Evolutionary conservation across 1,140 invertebrate genomes (phyloP), one percentile per base, ranked within the genome.

Genomic region (Drosophila bipectinata): DNA sequence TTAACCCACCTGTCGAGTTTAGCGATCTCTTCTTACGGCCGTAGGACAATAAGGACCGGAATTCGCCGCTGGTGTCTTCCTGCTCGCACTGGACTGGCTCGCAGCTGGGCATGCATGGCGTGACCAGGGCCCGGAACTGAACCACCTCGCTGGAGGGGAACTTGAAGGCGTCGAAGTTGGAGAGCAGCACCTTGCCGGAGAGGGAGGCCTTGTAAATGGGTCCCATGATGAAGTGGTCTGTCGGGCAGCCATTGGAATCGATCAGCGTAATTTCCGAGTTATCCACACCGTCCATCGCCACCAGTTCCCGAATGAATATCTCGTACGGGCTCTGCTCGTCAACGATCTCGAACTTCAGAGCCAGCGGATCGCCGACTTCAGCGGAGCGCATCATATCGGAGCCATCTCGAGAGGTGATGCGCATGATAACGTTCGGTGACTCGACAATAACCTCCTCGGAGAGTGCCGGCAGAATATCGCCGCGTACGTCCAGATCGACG

Each of bases 351-450:
- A 98, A 98, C 85, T 96, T 94, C 2, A 98, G 94, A 18, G 97
- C 96, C 82, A 98, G 92, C 1, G 97, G 97, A 92, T 98, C 97
- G 71, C 97, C 97, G 51, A 98, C 97, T 93, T 97, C 95, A 61
- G 95, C 95, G 12, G 95, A 95, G 5, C 94, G 94, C 91, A 96
- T 95, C 53, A 95, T 95, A 48, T 96, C 96, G 79, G 94, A 95
- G 9, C 90, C 91, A 79, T 94, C 95, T 15, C 96, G 94, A 79
- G 96, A 95, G 4, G 96, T 98, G 78, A 98, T 97, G 81, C 96
- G 96, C 97, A 98, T 98, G 1, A 97, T 96, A n/a, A 98, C 97
- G 92, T 98, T 98, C n/a, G 97, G 97, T 49, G 97, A 98, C 89
- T 98, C 97, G 14, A 98, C 97, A 74, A 97, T 95, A 18, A 96